Percentiles rank a stretch among this genome's conserved stretches.
phyloP scores from a whole-genome alignment of 37 sponge, comb jelly and placozoan species.

The Petrosia ficiformis region DNA sequence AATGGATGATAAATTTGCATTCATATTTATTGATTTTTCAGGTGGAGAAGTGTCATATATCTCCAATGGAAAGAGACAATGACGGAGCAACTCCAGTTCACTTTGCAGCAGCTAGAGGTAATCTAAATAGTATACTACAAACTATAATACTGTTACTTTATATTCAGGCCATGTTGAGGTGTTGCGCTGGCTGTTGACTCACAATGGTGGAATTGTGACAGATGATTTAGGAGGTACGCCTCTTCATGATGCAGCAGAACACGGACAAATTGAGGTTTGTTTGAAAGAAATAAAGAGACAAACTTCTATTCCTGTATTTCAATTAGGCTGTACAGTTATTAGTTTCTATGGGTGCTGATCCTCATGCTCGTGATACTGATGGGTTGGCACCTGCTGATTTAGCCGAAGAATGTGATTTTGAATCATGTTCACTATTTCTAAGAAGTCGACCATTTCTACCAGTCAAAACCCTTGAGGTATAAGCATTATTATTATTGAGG shows the following conservation, averaged over 20 bases:
- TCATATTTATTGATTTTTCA: neutral
- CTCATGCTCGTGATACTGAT: slow-evolving; percentile 49
- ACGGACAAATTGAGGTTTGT: slow-evolving; percentile 64
- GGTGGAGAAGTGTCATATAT: slow-evolving; percentile 40
- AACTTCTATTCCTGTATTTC: neutral
- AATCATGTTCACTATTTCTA: slow-evolving; percentile 38
- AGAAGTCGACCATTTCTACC: neutral
- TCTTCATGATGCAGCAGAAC: slow-evolving; percentile 84
- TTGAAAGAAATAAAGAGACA: neutral
- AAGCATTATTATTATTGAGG: neutral
- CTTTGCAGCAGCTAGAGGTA: slow-evolving; percentile 78
- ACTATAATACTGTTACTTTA: neutral
- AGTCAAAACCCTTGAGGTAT: neutral
- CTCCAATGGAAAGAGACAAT: slow-evolving; percentile 64
- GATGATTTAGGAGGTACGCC: slow-evolving; percentile 83
- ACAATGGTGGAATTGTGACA: slow-evolving; percentile 39
- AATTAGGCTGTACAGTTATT: slow-evolving; percentile 58
- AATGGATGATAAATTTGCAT: neutral
- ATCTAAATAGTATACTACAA: neutral
- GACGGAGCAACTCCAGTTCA: slow-evolving; percentile 83
- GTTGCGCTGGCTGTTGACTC: slow-evolving; percentile 44
- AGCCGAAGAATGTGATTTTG: slow-evolving; percentile 60
- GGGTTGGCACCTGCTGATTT: slow-evolving; percentile 62
- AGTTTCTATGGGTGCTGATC: slow-evolving; percentile 45
- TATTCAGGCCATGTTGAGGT: slow-evolving; percentile 34